Evolutionary conservation across 2,113 vertebrate species (phyloP).

Genomic region (Xyrauchen texanus): DNA sequence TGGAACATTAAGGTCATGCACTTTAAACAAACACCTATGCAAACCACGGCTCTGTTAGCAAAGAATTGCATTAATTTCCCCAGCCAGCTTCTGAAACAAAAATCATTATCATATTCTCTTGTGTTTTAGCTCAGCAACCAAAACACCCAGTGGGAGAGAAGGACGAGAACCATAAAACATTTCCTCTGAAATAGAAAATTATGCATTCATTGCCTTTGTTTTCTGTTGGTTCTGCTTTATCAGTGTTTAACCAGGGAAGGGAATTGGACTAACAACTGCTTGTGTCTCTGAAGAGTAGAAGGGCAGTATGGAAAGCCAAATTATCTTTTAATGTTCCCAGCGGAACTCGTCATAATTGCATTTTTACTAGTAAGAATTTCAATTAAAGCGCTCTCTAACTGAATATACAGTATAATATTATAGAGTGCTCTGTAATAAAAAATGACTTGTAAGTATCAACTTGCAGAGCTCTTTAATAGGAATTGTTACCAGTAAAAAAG

Average conservation of each 20-base stretch:
- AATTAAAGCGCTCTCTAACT: no score
- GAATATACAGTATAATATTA: no score
- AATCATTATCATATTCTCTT: conserved; percentile 46
- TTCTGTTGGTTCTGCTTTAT: conserved; percentile 62
- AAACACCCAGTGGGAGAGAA: conserved; percentile 41
- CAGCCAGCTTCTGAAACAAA: conserved; percentile 8
- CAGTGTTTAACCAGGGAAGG: conserved; percentile 54
- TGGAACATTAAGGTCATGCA: conserved; percentile 35
- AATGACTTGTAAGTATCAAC: no score
- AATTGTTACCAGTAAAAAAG: no score
- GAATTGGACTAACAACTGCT: conserved; percentile 49
- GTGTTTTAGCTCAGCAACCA: conserved; percentile 27
- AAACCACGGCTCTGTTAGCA: conserved; percentile 21
- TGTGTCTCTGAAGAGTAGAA: conserved; percentile 12
- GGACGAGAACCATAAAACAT: conserved; percentile 44
- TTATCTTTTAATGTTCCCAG: no score
- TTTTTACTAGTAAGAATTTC: no score
- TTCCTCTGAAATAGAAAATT: conserved; percentile 58
- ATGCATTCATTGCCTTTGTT: conserved; percentile 58
- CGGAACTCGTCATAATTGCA: no score
- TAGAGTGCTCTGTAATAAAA: no score
- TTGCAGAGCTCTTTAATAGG: no score
- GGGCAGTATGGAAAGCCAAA: no score
- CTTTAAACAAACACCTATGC: conserved; percentile 44
- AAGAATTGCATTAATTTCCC: conserved; percentile 17